These are phyloP conservation scores for Sapajus apella DNA, from an alignment of 2,113 vertebrate genomes.

Conservation along the genomic window DNA sequence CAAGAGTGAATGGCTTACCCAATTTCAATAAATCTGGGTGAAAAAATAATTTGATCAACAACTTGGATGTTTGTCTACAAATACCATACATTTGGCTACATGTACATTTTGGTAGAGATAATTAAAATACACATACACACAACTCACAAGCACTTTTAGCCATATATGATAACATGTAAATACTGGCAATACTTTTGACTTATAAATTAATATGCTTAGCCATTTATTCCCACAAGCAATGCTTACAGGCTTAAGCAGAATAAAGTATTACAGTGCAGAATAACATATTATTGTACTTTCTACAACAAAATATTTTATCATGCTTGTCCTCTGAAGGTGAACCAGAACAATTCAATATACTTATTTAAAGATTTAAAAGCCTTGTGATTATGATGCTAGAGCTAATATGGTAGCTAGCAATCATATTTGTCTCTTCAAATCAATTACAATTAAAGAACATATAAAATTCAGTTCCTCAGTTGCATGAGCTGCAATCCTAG, in stretches of 20 bases:
- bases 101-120: neutral
- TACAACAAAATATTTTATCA: slow-evolving; percentile 26
- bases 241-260: slow-evolving; percentile 49
- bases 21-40: neutral
- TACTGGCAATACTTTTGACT: neutral
- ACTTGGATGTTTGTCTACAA: neutral
- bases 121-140: neutral
- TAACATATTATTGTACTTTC: neutral
- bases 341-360: neutral
- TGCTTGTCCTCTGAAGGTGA: slow-evolving; percentile 32
- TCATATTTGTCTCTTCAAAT: neutral
- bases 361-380: neutral
- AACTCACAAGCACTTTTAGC: neutral
- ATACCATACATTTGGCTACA: neutral
- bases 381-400: neutral
- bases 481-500: neutral
- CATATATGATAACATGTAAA: neutral
- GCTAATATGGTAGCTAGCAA: neutral
- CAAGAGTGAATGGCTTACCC: neutral
- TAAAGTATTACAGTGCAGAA: slow-evolving; percentile 32
- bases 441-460: neutral
- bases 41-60: neutral
- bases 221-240: slow-evolving; percentile 37
- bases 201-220: slow-evolving; percentile 44
- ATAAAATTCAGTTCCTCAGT: neutral